Evolutionary conservation across 2,113 vertebrate genomes (phyloP).

Genomic region (Podarcis muralis): DNA sequence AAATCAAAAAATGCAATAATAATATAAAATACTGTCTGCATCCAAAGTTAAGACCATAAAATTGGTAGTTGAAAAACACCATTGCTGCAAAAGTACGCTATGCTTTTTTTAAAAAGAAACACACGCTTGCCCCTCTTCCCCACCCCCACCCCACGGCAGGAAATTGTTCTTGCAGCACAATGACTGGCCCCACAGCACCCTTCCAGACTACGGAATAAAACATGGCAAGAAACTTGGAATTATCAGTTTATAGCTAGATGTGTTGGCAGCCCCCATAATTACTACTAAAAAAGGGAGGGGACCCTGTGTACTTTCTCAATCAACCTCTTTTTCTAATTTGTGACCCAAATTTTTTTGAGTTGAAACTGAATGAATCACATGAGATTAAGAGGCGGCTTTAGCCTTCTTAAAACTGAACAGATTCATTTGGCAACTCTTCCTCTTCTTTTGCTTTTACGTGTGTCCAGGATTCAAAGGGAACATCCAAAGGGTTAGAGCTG

Average conservation of each 20-base stretch:
- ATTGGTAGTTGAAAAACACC: slow-evolving; percentile 34
- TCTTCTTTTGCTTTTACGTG: too few species aligned
- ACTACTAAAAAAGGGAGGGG: background rate
- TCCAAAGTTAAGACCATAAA: slow-evolving; percentile 70
- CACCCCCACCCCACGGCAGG: slow-evolving; percentile 54
- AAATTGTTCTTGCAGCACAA: slow-evolving; percentile 47
- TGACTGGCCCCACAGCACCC: slow-evolving; percentile 16
- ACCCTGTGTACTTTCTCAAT: background rate
- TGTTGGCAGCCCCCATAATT: background rate
- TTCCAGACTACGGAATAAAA: background rate
- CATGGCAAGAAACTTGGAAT: slow-evolving; percentile 8
- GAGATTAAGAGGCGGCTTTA: background rate
- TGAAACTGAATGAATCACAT: too few species aligned
- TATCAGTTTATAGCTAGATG: slow-evolving; percentile 41
- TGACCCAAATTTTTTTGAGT: background rate
- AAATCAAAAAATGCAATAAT: slow-evolving; percentile 63
- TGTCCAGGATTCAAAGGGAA: background rate
- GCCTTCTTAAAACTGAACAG: background rate
- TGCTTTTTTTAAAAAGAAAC: slow-evolving; percentile 36
- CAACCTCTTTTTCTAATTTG: background rate
- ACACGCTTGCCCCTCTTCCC: slow-evolving; percentile 21
- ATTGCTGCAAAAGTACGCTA: background rate
- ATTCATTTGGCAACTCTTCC: background rate
- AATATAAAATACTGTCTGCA: slow-evolving; percentile 46
- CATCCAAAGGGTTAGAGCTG: background rate